Percentiles rank a stretch among this genome's conserved stretches.
Evolutionary conservation across 2,888 invertebrate genomes (phyloP).

Genomic region (Tholera decimalis): DNA sequence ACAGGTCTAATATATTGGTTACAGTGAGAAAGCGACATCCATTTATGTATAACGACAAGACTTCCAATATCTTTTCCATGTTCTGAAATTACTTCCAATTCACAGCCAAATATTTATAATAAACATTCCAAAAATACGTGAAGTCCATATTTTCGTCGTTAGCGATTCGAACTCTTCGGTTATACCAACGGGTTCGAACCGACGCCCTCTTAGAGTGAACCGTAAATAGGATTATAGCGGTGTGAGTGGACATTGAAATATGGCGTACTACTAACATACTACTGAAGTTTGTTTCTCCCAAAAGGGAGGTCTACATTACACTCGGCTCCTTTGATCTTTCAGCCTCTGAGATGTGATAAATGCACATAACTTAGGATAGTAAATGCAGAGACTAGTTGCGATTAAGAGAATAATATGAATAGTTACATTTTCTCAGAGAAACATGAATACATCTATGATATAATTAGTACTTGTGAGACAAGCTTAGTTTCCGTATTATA

Average conservation of each 20-base stretch:
- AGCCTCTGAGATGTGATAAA: conserved; percentile 54
- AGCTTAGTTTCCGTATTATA: conserved; percentile 17
- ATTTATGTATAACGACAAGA: conserved; percentile 33
- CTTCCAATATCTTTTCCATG: conserved; percentile 51
- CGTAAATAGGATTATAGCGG: conserved; percentile 17
- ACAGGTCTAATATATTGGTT: conserved; percentile 19
- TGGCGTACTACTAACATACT: conserved; percentile 43
- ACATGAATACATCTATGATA: conserved; percentile 23
- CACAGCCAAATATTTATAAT: conserved; percentile 83
- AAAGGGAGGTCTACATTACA: conserved; percentile 41
- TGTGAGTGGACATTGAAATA: conserved; percentile 27
- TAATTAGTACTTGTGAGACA: conserved; percentile 29
- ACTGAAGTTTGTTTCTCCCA: conserved; percentile 27
- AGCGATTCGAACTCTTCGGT: conserved; percentile 6
- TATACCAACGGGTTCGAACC: conserved; percentile 27
- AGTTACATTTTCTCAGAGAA: conserved; percentile 8
- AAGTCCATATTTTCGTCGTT: conserved; percentile 39
- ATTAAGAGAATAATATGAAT: conserved; percentile 33
- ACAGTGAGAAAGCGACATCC: conserved; percentile 11
- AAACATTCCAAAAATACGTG: conserved; percentile 80
- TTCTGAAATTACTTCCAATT: conserved; percentile 77
- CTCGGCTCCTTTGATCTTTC: conserved; percentile 17
- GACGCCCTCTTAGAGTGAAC: conserved; percentile 22
- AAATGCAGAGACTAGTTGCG: conserved; percentile 78
- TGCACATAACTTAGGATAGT: conserved; percentile 60